These are phyloP conservation scores for Clitarchus hookeri DNA, from an alignment of 2,888 invertebrate genomes.

Conservation along the genomic window DNA sequence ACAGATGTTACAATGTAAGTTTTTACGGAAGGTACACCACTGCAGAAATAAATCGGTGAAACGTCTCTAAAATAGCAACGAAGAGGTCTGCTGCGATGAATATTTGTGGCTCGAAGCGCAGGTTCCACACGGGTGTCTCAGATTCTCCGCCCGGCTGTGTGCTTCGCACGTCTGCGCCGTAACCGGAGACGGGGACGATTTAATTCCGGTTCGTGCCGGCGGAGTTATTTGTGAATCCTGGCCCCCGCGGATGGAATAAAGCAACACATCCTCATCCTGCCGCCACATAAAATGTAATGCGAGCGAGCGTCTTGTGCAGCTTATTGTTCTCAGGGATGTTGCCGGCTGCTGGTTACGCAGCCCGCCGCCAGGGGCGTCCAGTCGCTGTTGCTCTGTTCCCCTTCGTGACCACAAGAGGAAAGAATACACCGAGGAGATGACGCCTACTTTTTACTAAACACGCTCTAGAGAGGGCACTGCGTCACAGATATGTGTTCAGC, in stretches of 20 bases:
- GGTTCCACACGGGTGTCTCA: not conserved
- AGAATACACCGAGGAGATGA: no score
- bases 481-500: no score
- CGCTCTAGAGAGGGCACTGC: no score
- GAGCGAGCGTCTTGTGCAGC: constrained; percentile 7
- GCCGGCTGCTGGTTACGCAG: constrained; percentile 9
- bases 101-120: not conserved
- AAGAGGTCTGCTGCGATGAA: not conserved
- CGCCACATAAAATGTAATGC: constrained; percentile 14
- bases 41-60: not conserved
- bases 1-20: no score
- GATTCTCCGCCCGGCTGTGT: not conserved
- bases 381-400: not conserved
- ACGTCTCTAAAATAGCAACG: not conserved
- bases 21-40: no score
- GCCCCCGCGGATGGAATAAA: constrained; percentile 9
- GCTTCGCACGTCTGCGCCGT: not conserved
- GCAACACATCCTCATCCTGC: constrained; percentile 14
- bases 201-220: constrained; percentile 2
- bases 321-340: not conserved
- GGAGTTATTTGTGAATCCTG: constrained; percentile 2
- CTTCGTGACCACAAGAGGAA: no score
- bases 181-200: not conserved
- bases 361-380: constrained; percentile 14
- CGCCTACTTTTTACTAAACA: no score